phyloP scores from a whole-genome alignment of 2,888 invertebrate species.

The Trichopoda pennipes region DNA sequence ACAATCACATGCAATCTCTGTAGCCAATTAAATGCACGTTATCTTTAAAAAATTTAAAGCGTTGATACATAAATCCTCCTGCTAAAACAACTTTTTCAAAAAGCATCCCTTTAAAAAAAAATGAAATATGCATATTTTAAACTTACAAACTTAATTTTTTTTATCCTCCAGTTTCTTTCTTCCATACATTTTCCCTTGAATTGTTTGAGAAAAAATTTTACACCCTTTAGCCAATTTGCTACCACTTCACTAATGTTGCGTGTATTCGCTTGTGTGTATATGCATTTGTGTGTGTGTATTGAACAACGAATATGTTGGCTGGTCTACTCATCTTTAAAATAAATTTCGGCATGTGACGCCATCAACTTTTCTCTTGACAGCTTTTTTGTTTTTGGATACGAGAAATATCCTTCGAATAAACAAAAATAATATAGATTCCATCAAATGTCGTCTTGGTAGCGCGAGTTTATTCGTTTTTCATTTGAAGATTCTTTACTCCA shows the following conservation, averaged over 20 bases:
- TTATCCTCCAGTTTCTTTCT: conserved; percentile 35
- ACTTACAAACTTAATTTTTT: conserved; percentile 73
- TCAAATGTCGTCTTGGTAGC: conserved; percentile 74
- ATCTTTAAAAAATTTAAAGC: conserved; percentile 79
- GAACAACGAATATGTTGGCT: neutral
- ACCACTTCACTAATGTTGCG: conserved; percentile 28
- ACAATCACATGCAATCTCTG: conserved; percentile 58
- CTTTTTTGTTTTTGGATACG: conserved; percentile 74
- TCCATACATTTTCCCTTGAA: conserved; percentile 25
- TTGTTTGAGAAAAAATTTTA: conserved; percentile 25
- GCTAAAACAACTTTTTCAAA: conserved; percentile 71
- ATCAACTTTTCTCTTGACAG: conserved; percentile 75
- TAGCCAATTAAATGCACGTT: conserved; percentile 78
- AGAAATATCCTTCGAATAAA: conserved; percentile 23
- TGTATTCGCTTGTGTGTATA: neutral
- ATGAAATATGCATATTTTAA: conserved; percentile 65
- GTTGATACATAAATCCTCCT: conserved; percentile 80
- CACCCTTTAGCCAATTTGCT: conserved; percentile 58
- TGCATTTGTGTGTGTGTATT: neutral
- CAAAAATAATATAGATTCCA: conserved; percentile 69
- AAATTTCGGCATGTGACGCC: conserved; percentile 77
- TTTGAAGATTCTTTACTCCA: conserved; percentile 8
- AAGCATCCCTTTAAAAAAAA: conserved; percentile 63
- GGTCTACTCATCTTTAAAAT: conserved; percentile 73
- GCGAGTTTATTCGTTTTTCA: conserved; percentile 45